Conservation (phyloP, 1,140 invertebrate genomes). For the Adelges cooleyi region DNA sequence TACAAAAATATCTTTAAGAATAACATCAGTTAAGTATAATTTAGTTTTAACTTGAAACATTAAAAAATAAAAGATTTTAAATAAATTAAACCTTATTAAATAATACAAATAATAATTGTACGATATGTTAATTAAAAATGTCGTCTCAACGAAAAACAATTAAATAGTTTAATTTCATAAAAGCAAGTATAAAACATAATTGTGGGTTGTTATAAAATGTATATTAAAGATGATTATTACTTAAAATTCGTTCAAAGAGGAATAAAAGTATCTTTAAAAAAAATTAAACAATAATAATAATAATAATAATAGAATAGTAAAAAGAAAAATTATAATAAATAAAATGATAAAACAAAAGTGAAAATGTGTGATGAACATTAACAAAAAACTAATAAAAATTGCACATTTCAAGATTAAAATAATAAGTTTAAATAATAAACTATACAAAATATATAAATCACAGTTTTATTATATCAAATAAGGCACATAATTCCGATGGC, state of each 20-base stretch:
- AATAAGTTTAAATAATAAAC: not conserved
- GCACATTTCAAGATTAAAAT: not conserved
- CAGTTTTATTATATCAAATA: conserved; percentile 12
- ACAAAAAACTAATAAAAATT: not conserved
- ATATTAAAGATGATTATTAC: no score
- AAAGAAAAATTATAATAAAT: not conserved
- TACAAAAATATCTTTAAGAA: no score
- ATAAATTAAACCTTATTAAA: no score
- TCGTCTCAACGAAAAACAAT: no score
- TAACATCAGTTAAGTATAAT: no score
- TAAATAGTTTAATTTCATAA: no score
- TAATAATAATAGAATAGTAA: not conserved
- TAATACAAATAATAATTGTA: no score
- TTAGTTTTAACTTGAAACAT: no score
- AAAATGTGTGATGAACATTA: conserved; percentile 12
- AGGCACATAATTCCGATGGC: conserved; percentile 19
- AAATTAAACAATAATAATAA: not conserved
- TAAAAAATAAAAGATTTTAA: no score
- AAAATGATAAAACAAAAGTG: conserved; percentile 2
- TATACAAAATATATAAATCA: conserved; percentile 17
- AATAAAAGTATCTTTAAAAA: not conserved
- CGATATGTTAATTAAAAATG: no score
- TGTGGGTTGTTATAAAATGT: no score
- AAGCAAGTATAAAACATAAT: no score
- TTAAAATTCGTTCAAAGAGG: not conserved